Percentiles rank a stretch among this genome's conserved stretches.
phyloP scores from a whole-genome alignment of 1,140 invertebrate genomes.

The Mizuhopecten yessoensis region DNA sequence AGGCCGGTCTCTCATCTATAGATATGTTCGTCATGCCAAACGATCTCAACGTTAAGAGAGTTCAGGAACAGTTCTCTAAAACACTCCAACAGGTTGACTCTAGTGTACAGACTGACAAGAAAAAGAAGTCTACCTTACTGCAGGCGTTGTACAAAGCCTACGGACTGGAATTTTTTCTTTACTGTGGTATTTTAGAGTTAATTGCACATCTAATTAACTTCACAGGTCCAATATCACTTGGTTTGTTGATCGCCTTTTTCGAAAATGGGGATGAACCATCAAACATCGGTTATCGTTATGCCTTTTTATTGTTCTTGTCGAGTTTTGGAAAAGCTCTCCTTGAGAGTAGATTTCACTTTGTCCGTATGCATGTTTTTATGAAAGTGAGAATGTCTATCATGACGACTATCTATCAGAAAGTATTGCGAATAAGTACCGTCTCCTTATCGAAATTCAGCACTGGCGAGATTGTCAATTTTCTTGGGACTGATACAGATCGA shows the following conservation, averaged over 20 bases:
- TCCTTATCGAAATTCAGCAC: slow-evolving; percentile 19
- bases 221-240: slow-evolving; percentile 7
- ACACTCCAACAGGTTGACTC: neutral
- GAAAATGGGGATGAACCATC: neutral
- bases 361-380: neutral
- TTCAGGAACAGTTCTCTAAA: neutral
- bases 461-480: slow-evolving; percentile 20
- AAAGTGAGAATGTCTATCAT: neutral
- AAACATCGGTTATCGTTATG: neutral
- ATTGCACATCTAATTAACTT: neutral
- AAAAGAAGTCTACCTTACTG: neutral
- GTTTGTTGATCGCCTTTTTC: neutral
- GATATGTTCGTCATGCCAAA: neutral
- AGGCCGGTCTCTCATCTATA: neutral
- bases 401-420: neutral
- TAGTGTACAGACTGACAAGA: neutral
- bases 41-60: neutral
- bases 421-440: neutral
- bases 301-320: neutral
- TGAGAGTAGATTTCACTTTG: neutral
- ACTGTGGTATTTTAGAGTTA: neutral
- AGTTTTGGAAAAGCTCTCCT: slow-evolving; percentile 10
- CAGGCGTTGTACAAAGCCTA: neutral
- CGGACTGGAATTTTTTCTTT: neutral
- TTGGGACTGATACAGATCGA: neutral